phyloP scores from a whole-genome alignment of 92 coral and sea anemone genomes.

The Pocillopora grandis region DNA sequence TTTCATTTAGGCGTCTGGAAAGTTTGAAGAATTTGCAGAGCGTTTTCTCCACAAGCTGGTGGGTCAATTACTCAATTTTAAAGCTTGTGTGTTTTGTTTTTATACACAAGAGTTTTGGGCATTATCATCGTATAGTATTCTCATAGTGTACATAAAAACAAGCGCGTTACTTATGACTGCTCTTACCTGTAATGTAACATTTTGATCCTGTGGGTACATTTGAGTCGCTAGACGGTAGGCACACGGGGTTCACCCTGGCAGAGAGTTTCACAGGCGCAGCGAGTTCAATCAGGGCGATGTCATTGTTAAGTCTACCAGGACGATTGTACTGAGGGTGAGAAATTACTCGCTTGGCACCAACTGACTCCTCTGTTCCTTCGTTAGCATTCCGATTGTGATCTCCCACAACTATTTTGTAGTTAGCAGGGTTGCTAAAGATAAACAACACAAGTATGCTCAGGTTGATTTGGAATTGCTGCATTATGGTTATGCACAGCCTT shows the following conservation, averaged over 20 bases:
- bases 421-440: background rate
- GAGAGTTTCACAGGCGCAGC: constrained; percentile 52
- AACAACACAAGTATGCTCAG: background rate
- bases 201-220: constrained; percentile 48
- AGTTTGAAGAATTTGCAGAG: too few species aligned
- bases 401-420: constrained; percentile 60
- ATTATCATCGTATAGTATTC: background rate
- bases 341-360: constrained; percentile 51
- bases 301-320: constrained; percentile 56
- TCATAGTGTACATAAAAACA: background rate
- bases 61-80: too few species aligned
- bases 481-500: background rate
- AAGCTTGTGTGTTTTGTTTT: too few species aligned
- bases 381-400: constrained; percentile 67
- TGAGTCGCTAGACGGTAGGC: constrained; percentile 58
- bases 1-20: too few species aligned
- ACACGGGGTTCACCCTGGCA: constrained; percentile 63
- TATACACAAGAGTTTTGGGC: background rate
- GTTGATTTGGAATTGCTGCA: background rate
- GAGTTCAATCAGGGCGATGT: constrained; percentile 66
- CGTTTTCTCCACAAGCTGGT: too few species aligned
- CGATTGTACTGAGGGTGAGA: constrained; percentile 51
- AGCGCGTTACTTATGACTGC: background rate
- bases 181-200: constrained; percentile 67
- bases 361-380: constrained; percentile 71